Percentiles rank a stretch among this genome's conserved stretches.
Conservation (phyloP, 1,140 invertebrate species). For the Drosophila lini region DNA sequence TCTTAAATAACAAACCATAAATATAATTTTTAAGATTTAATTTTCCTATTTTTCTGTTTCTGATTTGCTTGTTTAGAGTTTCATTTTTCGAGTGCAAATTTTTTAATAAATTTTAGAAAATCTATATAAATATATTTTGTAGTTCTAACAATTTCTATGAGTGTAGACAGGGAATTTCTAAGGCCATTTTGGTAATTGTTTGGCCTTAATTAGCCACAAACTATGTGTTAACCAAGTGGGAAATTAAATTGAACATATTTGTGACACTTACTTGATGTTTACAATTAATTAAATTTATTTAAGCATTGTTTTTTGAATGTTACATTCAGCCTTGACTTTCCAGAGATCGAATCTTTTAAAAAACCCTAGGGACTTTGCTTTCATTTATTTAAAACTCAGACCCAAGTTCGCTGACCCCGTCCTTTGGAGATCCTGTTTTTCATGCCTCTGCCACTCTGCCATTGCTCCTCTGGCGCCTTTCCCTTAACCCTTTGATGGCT, state of each 20-base stretch:
- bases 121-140: too few relatives aligned
- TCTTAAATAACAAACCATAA: too few relatives aligned
- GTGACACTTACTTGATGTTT: not conserved
- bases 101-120: too few relatives aligned
- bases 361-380: not conserved
- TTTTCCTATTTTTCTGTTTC: too few relatives aligned
- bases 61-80: too few relatives aligned
- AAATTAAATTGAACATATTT: not conserved
- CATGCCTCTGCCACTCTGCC: not conserved
- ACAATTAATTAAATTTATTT: too few relatives aligned
- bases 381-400: not conserved
- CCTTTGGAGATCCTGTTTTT: not conserved
- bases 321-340: too few relatives aligned
- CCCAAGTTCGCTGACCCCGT: not conserved
- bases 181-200: not conserved
- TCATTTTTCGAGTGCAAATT: too few relatives aligned
- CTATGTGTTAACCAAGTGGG: not conserved
- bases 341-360: too few relatives aligned
- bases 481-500: not conserved
- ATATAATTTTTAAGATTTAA: too few relatives aligned
- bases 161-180: not conserved
- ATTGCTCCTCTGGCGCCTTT: not conserved
- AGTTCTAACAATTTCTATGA: too few relatives aligned
- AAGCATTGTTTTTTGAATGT: too few relatives aligned
- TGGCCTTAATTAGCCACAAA: not conserved